Conservation (phyloP, 1,140 invertebrate species). For the Brachionus paranguensis region DNA sequence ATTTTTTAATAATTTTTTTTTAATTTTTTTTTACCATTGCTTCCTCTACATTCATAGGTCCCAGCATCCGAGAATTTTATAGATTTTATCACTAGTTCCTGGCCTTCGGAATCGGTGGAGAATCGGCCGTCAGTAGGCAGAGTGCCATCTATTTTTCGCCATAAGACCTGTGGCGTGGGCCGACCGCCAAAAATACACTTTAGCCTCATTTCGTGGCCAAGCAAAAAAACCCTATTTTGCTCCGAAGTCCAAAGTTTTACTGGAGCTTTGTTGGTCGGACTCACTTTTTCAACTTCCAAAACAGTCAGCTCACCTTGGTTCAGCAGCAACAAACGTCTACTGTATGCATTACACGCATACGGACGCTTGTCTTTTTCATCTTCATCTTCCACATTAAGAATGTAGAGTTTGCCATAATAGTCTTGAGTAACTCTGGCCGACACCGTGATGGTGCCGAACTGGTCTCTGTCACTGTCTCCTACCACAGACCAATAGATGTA, state of each 20-base stretch:
- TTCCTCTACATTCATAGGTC: slow-evolving; percentile 79
- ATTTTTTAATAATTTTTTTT: not conserved
- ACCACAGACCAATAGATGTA: slow-evolving; percentile 38
- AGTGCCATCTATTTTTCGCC: slow-evolving; percentile 67
- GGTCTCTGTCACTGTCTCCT: slow-evolving; percentile 32
- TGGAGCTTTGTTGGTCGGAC: slow-evolving; percentile 25
- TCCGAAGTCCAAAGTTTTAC: slow-evolving; percentile 37
- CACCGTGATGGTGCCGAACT: slow-evolving; percentile 6
- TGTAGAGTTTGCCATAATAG: slow-evolving; percentile 37
- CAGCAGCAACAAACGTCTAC: not conserved
- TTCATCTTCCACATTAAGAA: slow-evolving; percentile 38
- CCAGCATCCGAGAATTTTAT: slow-evolving; percentile 79
- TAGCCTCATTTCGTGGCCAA: slow-evolving; percentile 41
- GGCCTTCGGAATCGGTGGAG: slow-evolving; percentile 73
- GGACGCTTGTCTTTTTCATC: slow-evolving; percentile 40
- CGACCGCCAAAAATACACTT: slow-evolving; percentile 46
- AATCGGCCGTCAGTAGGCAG: slow-evolving; percentile 65
- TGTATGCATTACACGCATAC: slow-evolving; percentile 25
- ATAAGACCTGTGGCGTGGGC: slow-evolving; percentile 60
- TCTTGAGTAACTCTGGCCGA: slow-evolving; percentile 28
- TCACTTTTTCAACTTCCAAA: slow-evolving; percentile 32
- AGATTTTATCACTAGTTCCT: slow-evolving; percentile 77
- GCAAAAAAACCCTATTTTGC: slow-evolving; percentile 53
- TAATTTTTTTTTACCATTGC: slow-evolving; percentile 66
- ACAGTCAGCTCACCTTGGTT: slow-evolving; percentile 25